Base-by-base conservation (phyloP, 1,140 invertebrate genomes). In the Heliconius nattereri region DNA sequence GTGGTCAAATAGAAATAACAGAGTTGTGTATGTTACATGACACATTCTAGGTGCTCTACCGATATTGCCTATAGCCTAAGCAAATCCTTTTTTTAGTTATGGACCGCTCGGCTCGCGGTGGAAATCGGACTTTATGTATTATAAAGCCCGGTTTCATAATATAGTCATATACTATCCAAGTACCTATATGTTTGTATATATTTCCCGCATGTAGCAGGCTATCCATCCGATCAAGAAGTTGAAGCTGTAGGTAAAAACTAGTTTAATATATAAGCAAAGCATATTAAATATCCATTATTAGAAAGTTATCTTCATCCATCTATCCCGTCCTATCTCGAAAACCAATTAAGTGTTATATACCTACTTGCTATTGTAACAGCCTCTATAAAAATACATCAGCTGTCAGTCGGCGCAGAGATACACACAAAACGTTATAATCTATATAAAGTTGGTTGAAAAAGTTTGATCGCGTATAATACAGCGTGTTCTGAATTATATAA, bases 371-470 rank as follows among this genome's bases (percentile, higher is more conserved):
- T 66, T 66, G 60, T 66, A 66, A 66, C 23, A 26, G 60, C 60
- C 60, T 66, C 60, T 66, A 66, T 66, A 66, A 83, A 86, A 84
- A 83, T 77, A 75, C 60, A 78, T 79, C 85, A 83, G 80, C 85
- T 85, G 81, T 81, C 81, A 76, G 79, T 81, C 76, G 71, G 80
- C 79, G 78, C 76, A 29, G 23, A 66, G 60, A 66, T 66, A 66
- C 60, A 74, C 49, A 81, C 70, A 75, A 75, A 80, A 81, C 83
- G 82, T 82, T 81, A 83, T 85, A 85, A 85, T 85, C 85, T 85
- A 73, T 60, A 78, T 74, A 76, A 79, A 81, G 79, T 75, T 83
- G 79, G 60, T 75, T 76, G 54, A 81, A 81, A 82, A 73, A 40
- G 57, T 78, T 78, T 72, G 74, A 73, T 60, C 70, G 35, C 52